These are phyloP conservation scores for Urophycis tenuis DNA, from an alignment of 2,797 vertebrate genomes.

Conservation along the genomic window DNA sequence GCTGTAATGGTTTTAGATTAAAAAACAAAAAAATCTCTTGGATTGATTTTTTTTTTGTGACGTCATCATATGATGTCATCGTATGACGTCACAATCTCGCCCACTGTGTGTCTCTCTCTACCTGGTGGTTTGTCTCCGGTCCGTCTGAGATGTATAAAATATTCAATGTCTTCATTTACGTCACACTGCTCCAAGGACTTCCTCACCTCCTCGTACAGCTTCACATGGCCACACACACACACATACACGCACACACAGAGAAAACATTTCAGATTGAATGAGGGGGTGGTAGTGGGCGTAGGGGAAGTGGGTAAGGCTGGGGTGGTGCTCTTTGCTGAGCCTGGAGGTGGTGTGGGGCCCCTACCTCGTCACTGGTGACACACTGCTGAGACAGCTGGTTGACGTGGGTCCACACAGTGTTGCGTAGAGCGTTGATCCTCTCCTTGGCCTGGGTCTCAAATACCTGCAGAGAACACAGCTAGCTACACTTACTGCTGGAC, in stretches of 20 bases:
- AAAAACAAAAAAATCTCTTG: no score
- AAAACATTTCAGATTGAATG: no score
- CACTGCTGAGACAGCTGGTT: constrained; percentile 91
- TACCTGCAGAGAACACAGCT: constrained; percentile 54
- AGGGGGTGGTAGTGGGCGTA: no score
- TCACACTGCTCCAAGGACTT: constrained; percentile 86
- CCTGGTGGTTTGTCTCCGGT: constrained; percentile 84
- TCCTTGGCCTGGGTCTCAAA: constrained; percentile 86
- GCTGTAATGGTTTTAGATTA: no score
- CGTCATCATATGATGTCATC: background rate
- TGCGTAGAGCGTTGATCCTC: constrained; percentile 82
- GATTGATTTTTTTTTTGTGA: background rate
- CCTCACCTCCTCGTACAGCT: constrained; percentile 92
- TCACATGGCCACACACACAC: constrained; percentile 18
- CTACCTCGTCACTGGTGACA: constrained; percentile 83
- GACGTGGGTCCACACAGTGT: constrained; percentile 84
- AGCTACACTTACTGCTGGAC: no score
- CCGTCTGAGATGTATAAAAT: constrained; percentile 81
- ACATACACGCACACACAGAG: constrained; percentile 14
- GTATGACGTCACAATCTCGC: background rate
- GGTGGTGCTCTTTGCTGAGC: background rate
- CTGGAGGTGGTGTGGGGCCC: background rate
- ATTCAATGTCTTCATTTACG: constrained; percentile 84
- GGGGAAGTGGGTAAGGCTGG: background rate
- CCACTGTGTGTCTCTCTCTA: constrained; percentile 42